Percentiles rank a stretch among this genome's conserved stretches.
These are phyloP conservation scores for Indicator indicator DNA, from an alignment of 2,113 vertebrate species.

Conservation along the genomic window DNA sequence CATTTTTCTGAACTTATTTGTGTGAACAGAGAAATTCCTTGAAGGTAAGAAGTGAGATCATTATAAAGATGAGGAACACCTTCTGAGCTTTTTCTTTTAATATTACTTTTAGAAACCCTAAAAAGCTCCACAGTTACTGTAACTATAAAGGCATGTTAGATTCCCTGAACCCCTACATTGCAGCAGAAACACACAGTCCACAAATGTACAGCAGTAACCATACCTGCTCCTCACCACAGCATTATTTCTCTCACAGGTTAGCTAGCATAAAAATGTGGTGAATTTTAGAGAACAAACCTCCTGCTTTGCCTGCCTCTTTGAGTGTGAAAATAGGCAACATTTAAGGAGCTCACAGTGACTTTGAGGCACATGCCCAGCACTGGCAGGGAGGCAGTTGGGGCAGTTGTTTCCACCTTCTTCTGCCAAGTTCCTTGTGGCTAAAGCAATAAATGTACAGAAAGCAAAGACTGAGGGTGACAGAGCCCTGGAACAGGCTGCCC, in stretches of 20 bases:
- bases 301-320: neutral
- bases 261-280: neutral
- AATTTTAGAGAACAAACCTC: neutral
- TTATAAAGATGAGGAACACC: neutral
- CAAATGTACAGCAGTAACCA: neutral
- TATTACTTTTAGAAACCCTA: neutral
- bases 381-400: neutral
- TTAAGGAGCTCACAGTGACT: neutral
- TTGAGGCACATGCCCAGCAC: accelerated
- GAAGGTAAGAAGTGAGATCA: neutral
- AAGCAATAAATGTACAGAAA: neutral
- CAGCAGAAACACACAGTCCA: neutral
- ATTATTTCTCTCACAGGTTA: neutral
- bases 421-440: neutral
- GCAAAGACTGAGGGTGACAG: neutral
- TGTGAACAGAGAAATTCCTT: neutral
- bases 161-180: neutral
- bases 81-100: neutral
- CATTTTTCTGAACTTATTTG: neutral
- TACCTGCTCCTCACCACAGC: neutral
- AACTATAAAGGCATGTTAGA: neutral
- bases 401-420: neutral
- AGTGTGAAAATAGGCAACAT: neutral
- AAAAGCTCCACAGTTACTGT: neutral
- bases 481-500: no score